Evolutionary conservation across 2,797 vertebrate species (phyloP).

Genomic region (Poeciliopsis turneri): DNA sequence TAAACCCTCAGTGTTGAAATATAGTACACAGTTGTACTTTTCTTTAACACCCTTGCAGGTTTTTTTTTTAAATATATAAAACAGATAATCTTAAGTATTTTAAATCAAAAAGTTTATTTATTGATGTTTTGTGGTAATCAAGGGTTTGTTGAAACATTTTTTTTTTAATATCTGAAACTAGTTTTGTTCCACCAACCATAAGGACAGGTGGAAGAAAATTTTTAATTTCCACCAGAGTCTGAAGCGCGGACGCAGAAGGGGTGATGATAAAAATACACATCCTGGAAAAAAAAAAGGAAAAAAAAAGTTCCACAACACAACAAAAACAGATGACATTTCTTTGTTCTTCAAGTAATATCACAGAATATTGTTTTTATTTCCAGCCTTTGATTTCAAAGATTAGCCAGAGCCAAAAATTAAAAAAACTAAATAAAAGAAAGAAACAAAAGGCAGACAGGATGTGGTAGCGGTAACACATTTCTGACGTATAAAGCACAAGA

Average conservation of each 20-base stretch:
- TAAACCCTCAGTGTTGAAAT: background rate
- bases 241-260: background rate
- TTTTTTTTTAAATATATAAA: background rate
- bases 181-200: background rate
- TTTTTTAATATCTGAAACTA: background rate
- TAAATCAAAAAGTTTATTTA: background rate
- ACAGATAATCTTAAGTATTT: background rate
- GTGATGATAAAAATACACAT: background rate
- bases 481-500: background rate
- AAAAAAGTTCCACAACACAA: background rate
- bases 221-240: background rate
- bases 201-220: background rate
- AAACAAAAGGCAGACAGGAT: slow-evolving; percentile 3
- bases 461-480: background rate
- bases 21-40: background rate
- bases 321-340: background rate
- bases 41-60: background rate
- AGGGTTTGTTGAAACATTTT: background rate
- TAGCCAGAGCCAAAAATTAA: background rate
- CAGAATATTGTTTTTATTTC: slow-evolving; percentile 1
- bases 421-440: background rate
- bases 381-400: background rate
- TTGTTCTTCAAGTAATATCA: background rate
- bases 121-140: background rate
- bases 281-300: background rate